Evolutionary conservation across 2,888 invertebrate species (phyloP).

Genomic region (Girardia tigrina): DNA sequence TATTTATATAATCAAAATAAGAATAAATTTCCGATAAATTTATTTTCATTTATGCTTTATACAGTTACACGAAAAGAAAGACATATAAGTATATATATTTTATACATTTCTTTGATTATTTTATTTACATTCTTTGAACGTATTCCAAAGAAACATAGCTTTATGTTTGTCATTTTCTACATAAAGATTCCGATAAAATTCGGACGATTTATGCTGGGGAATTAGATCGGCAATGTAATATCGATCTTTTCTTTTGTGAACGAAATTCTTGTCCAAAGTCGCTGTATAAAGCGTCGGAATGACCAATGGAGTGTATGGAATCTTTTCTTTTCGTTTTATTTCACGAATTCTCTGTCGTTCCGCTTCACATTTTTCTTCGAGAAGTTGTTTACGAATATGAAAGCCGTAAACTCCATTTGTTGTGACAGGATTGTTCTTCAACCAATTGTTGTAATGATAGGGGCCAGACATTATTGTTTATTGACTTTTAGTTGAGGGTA

Average conservation of each 20-base stretch:
- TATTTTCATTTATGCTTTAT: no score
- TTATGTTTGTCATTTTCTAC: not conserved
- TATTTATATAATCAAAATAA: no score
- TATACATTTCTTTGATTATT: no score
- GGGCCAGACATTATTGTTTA: slow-evolving; percentile 23
- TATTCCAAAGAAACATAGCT: slow-evolving; percentile 9
- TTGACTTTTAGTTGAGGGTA: no score
- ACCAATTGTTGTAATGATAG: not conserved
- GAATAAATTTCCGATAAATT: no score
- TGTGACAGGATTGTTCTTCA: not conserved
- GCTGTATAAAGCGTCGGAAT: not conserved
- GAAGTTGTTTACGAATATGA: not conserved
- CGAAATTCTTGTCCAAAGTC: not conserved
- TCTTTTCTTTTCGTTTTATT: not conserved
- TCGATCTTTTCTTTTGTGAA: not conserved
- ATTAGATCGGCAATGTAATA: not conserved
- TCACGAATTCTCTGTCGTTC: not conserved
- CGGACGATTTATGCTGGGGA: not conserved
- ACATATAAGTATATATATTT: no score
- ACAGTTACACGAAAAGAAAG: no score
- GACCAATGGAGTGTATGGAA: not conserved
- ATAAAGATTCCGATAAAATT: not conserved
- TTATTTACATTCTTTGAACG: not conserved
- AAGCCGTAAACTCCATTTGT: not conserved
- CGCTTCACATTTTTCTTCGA: not conserved